phyloP scores from a whole-genome alignment of 2,888 invertebrate genomes.

The Zhuqinia jingwanae region DNA sequence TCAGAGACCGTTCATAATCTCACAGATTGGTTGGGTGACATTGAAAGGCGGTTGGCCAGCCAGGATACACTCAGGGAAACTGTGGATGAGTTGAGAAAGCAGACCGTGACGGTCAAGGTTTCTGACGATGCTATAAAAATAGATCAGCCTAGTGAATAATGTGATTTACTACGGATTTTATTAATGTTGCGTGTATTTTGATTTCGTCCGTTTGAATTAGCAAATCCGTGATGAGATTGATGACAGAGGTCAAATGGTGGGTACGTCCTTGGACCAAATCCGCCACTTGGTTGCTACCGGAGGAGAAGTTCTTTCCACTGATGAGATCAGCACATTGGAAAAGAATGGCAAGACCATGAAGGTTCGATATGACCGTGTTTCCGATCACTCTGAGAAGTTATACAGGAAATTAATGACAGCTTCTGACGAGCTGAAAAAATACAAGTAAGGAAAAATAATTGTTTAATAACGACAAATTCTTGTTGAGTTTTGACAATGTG shows the following conservation, averaged over 20 bases:
- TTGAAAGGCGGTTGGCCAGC: constrained; percentile 91
- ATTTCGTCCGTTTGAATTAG: constrained; percentile 81
- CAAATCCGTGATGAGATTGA: constrained; percentile 95
- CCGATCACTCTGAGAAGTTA: constrained; percentile 90
- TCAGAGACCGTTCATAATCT: constrained; percentile 92
- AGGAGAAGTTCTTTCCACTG: constrained; percentile 94
- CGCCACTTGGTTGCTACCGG: constrained; percentile 94
- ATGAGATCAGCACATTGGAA: constrained; percentile 93
- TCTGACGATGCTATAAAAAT: constrained; percentile 5
- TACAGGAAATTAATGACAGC: constrained; percentile 89
- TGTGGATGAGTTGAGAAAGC: constrained; percentile 92
- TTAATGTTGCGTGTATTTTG: neutral
- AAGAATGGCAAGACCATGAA: constrained; percentile 92
- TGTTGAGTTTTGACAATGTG: neutral
- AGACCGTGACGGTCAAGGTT: constrained; percentile 93
- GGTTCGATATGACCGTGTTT: constrained; percentile 90
- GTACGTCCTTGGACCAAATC: constrained; percentile 93
- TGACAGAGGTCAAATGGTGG: constrained; percentile 90
- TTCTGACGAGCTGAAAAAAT: constrained; percentile 93
- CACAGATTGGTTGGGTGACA: constrained; percentile 91
- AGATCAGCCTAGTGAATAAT: no score
- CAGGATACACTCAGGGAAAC: constrained; percentile 94
- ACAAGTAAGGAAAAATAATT: constrained; percentile 84
- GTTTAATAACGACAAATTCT: neutral
- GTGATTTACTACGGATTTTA: no score